phyloP scores from a whole-genome alignment of 1,140 invertebrate species.

The Diprion similis region DNA sequence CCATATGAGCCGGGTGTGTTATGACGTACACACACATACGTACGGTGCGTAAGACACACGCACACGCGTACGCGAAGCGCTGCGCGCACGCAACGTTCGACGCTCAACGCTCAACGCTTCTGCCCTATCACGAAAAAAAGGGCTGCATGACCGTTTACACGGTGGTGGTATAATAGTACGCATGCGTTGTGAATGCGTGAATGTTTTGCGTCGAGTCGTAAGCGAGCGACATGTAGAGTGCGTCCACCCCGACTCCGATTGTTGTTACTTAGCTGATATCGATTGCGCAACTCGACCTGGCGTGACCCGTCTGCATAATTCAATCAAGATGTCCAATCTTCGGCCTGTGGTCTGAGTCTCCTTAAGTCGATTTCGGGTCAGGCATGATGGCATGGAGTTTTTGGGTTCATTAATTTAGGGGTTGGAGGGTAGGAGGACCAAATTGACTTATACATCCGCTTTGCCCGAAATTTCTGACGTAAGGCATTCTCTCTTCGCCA shows the following conservation, averaged over 20 bases:
- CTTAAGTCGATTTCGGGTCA: not conserved
- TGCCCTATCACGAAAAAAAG: too few relatives aligned
- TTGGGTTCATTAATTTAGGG: too few relatives aligned
- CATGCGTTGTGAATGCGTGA: too few relatives aligned
- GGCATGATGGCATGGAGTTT: too few relatives aligned
- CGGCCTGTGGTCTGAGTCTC: conserved; percentile 10
- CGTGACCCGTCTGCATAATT: conserved; percentile 46
- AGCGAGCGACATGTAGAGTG: not conserved
- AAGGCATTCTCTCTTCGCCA: too few relatives aligned
- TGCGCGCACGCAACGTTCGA: not conserved
- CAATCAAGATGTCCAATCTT: conserved; percentile 23
- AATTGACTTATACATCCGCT: too few relatives aligned
- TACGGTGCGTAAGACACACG: not conserved
- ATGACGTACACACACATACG: not conserved
- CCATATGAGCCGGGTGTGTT: not conserved
- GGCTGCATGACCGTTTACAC: too few relatives aligned
- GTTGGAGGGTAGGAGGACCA: too few relatives aligned
- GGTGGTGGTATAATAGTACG: too few relatives aligned
- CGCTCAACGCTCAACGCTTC: too few relatives aligned
- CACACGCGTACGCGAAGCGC: not conserved
- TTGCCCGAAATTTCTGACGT: too few relatives aligned
- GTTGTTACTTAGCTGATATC: conserved; percentile 31
- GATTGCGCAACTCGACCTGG: conserved; percentile 44
- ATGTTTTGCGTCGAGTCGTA: too few relatives aligned
- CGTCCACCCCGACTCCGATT: not conserved